These are phyloP conservation scores for Harmothoe impar DNA, from an alignment of 2,888 invertebrate species.

Conservation along the genomic window DNA sequence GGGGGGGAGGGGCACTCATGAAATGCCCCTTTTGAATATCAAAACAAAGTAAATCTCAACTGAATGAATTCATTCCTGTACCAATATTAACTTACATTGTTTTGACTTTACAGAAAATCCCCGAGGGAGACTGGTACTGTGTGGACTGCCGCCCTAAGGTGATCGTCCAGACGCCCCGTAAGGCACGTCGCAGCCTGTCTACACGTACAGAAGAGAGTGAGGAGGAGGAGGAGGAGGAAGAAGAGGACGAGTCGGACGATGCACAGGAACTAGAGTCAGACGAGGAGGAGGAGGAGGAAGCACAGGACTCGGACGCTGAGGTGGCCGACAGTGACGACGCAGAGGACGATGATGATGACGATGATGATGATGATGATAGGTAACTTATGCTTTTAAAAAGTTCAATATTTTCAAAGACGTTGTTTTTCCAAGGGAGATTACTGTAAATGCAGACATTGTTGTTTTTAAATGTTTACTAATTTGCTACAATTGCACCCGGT, in stretches of 20 bases:
- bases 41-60: too few relatives aligned
- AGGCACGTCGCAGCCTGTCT: conserved; percentile 80
- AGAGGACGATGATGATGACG: conserved; percentile 61
- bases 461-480: too few relatives aligned
- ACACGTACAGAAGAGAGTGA: conserved; percentile 74
- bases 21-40: too few relatives aligned
- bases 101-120: conserved; percentile 88
- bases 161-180: conserved; percentile 79
- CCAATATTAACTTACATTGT: too few relatives aligned
- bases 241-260: conserved; percentile 74
- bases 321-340: conserved; percentile 63
- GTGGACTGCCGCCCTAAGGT: conserved; percentile 88
- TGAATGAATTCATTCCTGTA: too few relatives aligned
- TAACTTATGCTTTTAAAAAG: not conserved
- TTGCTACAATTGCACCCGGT: too few relatives aligned
- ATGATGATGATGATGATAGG: not conserved
- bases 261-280: conserved; percentile 63
- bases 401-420: too few relatives aligned
- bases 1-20: too few relatives aligned
- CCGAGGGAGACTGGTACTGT: conserved; percentile 96
- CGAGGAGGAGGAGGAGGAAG: conserved; percentile 38
- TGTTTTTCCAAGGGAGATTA: too few relatives aligned
- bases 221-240: conserved; percentile 73
- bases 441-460: too few relatives aligned
- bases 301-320: conserved; percentile 65